phyloP scores from a whole-genome alignment of 2,113 vertebrate species.

The Albula goreensis region DNA sequence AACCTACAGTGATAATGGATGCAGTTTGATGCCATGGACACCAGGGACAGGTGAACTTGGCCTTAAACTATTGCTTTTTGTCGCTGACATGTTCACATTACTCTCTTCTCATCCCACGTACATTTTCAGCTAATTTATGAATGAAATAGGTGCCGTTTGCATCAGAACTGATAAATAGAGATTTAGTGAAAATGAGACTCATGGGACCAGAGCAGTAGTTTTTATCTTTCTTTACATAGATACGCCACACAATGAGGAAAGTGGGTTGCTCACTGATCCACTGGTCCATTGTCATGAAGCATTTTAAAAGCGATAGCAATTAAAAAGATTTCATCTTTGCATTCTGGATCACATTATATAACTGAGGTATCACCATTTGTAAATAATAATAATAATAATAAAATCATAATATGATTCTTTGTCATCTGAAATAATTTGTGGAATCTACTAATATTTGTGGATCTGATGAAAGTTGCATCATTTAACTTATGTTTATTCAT shows the following conservation, averaged over 20 bases:
- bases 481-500: background rate
- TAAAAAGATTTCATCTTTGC: background rate
- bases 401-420: background rate
- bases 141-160: background rate
- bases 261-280: background rate
- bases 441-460: constrained; percentile 1
- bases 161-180: background rate
- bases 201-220: background rate
- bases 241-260: background rate
- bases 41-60: background rate
- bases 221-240: background rate
- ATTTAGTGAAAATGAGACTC: background rate
- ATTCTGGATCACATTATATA: background rate
- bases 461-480: background rate
- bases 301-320: background rate
- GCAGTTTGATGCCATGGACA: background rate
- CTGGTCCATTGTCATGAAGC: background rate
- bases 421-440: background rate
- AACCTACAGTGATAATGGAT: background rate
- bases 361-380: background rate
- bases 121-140: background rate
- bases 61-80: background rate
- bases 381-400: background rate
- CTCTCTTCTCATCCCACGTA: background rate
- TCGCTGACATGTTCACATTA: background rate